Evolutionary conservation across 2,797 vertebrate species (phyloP), one percentile per base, ranked within the genome.

Genomic region (Rhinatrema bivittatum): DNA sequence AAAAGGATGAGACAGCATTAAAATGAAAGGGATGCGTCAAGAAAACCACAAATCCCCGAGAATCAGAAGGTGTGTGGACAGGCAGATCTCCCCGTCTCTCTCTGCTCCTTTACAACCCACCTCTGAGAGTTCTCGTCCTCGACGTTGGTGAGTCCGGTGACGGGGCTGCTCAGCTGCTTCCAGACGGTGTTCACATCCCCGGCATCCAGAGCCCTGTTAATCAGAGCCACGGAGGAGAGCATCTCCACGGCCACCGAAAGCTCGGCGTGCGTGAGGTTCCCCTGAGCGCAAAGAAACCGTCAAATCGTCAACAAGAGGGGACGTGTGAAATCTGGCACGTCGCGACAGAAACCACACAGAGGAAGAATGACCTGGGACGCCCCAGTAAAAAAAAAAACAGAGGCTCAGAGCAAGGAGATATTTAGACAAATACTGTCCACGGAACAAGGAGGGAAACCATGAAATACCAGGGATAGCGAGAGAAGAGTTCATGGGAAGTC

Each of bases 171-270:
- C 60, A 99, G 70, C 40, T 95, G 92, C 32, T 82, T 94, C 90
- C 90, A 96, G 25, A 96, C 79, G 0, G 87, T 86, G 1, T 46
- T 76, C 37, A 83, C 53, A 78, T 98, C 90, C 1, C 94, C 87
- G 0, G 87, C 87, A 9, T 94, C 83, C 82, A 99, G 54, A 1
- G 94, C 93, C 51, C 84, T 78, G 24, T 99, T 99, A 68, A 99
- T 97, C 27, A 99, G 72, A 46, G 94, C 96, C 70, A 99, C 96
- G 0, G 95, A 89, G 1, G 96, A 99, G 61, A 98, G 71, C 96
- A 99, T 99, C 78, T 98, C 96, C 57, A 97, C 88, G 0, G 94
- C 96, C 25, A 99, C 95, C 0, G 89, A 79, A 31, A 99, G 79
- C 60, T 98, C 96, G 0, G 94, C 82, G 51, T 99, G 96, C 2